A percentile compares a stretch with the other conserved stretches of the same genome.
phyloP scores from a whole-genome alignment of 2,888 invertebrate genomes.

The Phengaris arion region DNA sequence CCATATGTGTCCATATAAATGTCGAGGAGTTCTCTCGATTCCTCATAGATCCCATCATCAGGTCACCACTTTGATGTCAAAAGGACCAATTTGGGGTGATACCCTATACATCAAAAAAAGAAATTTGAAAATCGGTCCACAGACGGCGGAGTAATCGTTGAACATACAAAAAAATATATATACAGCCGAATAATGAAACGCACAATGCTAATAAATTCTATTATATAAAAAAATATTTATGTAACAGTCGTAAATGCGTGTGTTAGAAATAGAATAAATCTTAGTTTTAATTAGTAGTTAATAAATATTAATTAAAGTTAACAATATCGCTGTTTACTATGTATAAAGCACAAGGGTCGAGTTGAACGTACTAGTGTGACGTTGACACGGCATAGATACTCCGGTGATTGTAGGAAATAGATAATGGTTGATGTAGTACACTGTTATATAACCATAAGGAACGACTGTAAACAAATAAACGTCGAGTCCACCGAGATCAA shows the following conservation, averaged over 20 bases:
- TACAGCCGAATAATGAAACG: too few relatives aligned
- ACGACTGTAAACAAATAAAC: constrained; percentile 13
- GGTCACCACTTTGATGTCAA: too few relatives aligned
- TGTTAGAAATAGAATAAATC: not conserved
- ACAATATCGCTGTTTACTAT: constrained; percentile 11
- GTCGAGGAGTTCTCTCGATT: too few relatives aligned
- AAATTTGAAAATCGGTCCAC: too few relatives aligned
- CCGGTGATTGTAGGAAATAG: constrained; percentile 20
- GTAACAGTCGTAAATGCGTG: not conserved
- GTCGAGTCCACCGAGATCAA: not conserved
- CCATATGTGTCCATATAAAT: too few relatives aligned
- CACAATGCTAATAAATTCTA: too few relatives aligned
- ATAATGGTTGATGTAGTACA: constrained; percentile 12
- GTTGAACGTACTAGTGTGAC: constrained; percentile 19
- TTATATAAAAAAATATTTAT: not conserved
- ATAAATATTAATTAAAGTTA: constrained; percentile 11
- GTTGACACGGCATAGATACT: constrained; percentile 20
- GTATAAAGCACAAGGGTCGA: constrained; percentile 14
- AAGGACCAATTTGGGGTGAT: too few relatives aligned
- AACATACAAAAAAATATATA: too few relatives aligned
- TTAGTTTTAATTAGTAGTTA: constrained; percentile 3
- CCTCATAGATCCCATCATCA: too few relatives aligned
- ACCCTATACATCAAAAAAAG: too few relatives aligned
- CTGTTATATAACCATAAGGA: constrained; percentile 9
- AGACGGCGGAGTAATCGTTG: too few relatives aligned